phyloP scores from a whole-genome alignment of 2,797 vertebrate species.

The Mormyrus proboscirostris region DNA sequence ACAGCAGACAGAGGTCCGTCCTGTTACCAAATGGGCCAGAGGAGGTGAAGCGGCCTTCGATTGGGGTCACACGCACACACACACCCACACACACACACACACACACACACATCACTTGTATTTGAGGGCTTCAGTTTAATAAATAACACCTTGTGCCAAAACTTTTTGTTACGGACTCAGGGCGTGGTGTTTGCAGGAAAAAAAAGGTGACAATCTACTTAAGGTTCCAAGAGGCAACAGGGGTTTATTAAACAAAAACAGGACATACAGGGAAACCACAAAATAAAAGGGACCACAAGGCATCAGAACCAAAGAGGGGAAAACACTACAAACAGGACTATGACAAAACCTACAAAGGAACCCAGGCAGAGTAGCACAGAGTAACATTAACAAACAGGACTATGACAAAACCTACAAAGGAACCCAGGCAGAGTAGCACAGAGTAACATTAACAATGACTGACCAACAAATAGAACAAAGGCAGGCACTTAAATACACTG shows the following conservation, averaged over 20 bases:
- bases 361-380: too few species aligned
- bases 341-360: background rate
- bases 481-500: background rate
- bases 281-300: background rate
- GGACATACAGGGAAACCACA: background rate
- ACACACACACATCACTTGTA: background rate
- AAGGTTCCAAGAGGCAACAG: background rate
- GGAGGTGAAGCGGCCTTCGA: background rate
- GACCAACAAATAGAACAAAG: background rate
- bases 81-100: too few species aligned
- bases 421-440: background rate
- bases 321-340: background rate
- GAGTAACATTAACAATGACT: background rate
- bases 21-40: background rate
- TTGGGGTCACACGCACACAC: too few species aligned
- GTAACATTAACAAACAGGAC: background rate
- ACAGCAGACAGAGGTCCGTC: background rate
- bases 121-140: background rate
- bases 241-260: background rate
- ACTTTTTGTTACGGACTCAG: background rate
- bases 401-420: background rate
- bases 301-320: background rate
- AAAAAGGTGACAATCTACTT: background rate
- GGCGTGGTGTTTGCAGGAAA: background rate
- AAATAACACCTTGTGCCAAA: background rate